A percentile compares a stretch with the other conserved stretches of the same genome.
phyloP scores from a whole-genome alignment of 2,888 invertebrate species.

The Drosophila hamatofila region DNA sequence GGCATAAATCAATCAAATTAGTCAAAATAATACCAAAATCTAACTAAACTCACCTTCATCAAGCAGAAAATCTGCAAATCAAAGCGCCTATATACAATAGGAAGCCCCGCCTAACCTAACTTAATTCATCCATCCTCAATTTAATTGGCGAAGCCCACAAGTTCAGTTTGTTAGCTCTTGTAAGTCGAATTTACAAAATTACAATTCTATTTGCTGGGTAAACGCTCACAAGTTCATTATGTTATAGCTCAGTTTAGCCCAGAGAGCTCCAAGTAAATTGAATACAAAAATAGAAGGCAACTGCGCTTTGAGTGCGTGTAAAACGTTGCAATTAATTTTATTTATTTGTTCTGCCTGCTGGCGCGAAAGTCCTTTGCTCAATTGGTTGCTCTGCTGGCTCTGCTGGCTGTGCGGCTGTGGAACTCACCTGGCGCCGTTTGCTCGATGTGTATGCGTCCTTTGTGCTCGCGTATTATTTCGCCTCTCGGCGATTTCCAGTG shows the following conservation, averaged over 20 bases:
- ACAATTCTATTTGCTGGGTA: constrained; percentile 7
- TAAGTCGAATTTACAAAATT: neutral
- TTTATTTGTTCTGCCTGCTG: constrained; percentile 64
- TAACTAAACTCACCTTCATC: no score
- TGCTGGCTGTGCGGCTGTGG: neutral
- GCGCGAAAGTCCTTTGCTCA: constrained; percentile 30
- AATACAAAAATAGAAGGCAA: constrained; percentile 37
- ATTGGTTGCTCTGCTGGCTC: neutral
- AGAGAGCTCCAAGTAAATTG: constrained; percentile 27
- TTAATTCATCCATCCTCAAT: neutral
- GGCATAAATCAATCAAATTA: no score
- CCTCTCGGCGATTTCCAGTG: constrained; percentile 85
- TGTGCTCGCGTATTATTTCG: constrained; percentile 83
- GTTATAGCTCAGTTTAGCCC: neutral
- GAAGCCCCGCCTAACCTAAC: neutral
- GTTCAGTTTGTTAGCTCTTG: neutral
- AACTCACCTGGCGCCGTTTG: constrained; percentile 79
- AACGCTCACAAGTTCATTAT: constrained; percentile 6
- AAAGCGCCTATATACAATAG: neutral
- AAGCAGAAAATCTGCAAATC: neutral
- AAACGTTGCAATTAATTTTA: constrained; percentile 72
- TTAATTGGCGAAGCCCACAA: neutral
- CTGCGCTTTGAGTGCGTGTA: constrained; percentile 30
- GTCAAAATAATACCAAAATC: neutral
- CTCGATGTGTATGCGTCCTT: constrained; percentile 85